Evolutionary conservation across 2,113 vertebrate genomes (phyloP).

Genomic region (Ornithorhynchus anatinus): DNA sequence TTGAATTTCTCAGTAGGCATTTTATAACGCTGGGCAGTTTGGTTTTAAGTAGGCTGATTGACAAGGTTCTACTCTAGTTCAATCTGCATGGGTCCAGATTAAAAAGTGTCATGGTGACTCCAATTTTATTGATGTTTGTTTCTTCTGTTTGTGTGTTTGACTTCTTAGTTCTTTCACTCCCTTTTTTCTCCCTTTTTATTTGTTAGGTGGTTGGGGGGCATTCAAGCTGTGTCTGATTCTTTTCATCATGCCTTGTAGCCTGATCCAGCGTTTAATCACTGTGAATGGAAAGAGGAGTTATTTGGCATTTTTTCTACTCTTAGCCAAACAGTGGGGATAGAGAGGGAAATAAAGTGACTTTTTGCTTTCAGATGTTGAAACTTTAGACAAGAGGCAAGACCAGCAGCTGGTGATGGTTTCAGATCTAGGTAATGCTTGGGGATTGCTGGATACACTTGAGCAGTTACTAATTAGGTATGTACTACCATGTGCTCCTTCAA

Average conservation of each 20-base stretch:
- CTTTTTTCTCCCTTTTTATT: not conserved
- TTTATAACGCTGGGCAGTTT: not conserved
- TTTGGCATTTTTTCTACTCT: conserved; percentile 12
- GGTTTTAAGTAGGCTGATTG: conserved; percentile 10
- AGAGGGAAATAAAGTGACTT: not conserved
- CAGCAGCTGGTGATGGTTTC: not conserved
- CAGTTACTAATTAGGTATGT: conserved; percentile 33
- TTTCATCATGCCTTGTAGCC: not conserved
- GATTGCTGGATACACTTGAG: not conserved
- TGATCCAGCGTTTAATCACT: conserved; percentile 15
- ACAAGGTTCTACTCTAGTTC: not conserved
- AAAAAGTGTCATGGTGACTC: not conserved
- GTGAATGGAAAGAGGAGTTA: not conserved
- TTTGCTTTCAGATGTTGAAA: not conserved
- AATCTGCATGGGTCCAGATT: not conserved
- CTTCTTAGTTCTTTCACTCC: not conserved
- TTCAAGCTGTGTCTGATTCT: conserved; percentile 11
- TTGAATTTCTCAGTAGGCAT: not conserved
- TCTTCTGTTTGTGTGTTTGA: not conserved
- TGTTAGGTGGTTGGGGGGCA: not conserved
- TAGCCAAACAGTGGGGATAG: not conserved
- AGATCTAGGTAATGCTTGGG: conserved; percentile 5
- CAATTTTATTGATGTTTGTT: not conserved
- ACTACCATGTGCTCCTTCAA: conserved; percentile 13
- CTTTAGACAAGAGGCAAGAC: not conserved